These are phyloP conservation scores for Sarcophaga subvicina DNA, from an alignment of 2,888 invertebrate genomes.

Conservation along the genomic window DNA sequence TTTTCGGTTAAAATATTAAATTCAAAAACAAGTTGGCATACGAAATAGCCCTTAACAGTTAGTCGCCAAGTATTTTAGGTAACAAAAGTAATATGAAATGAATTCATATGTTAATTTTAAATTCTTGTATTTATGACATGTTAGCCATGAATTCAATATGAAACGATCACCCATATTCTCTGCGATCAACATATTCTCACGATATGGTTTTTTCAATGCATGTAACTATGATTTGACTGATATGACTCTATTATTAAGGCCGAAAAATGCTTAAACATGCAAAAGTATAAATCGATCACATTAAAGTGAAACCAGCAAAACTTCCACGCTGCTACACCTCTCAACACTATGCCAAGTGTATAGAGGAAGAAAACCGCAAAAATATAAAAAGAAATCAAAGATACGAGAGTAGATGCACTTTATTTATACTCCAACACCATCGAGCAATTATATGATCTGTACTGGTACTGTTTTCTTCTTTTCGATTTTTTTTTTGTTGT, in stretches of 20 bases:
- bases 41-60: no score
- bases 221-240: slow-evolving; percentile 48
- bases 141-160: background rate
- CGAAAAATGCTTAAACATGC: slow-evolving; percentile 46
- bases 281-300: slow-evolving; percentile 54
- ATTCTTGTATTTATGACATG: background rate
- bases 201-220: slow-evolving; percentile 38
- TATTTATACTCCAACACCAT: slow-evolving; percentile 57
- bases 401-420: slow-evolving; percentile 38
- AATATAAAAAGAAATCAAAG: slow-evolving; percentile 18
- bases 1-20: no score
- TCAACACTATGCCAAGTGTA: slow-evolving; percentile 24
- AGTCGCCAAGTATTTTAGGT: no score
- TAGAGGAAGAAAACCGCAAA: slow-evolving; percentile 40
- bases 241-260: slow-evolving; percentile 54
- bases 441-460: slow-evolving; percentile 64
- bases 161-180: background rate
- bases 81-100: no score
- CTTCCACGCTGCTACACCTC: background rate
- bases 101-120: no score
- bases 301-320: slow-evolving; percentile 29
- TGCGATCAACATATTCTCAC: slow-evolving; percentile 46
- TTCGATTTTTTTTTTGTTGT: background rate
- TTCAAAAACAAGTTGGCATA: no score
- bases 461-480: slow-evolving; percentile 12